A percentile compares a stretch with the other conserved stretches of the same genome.
Evolutionary conservation across 2,113 vertebrate species (phyloP).

Genomic region (Anas platyrhynchos): DNA sequence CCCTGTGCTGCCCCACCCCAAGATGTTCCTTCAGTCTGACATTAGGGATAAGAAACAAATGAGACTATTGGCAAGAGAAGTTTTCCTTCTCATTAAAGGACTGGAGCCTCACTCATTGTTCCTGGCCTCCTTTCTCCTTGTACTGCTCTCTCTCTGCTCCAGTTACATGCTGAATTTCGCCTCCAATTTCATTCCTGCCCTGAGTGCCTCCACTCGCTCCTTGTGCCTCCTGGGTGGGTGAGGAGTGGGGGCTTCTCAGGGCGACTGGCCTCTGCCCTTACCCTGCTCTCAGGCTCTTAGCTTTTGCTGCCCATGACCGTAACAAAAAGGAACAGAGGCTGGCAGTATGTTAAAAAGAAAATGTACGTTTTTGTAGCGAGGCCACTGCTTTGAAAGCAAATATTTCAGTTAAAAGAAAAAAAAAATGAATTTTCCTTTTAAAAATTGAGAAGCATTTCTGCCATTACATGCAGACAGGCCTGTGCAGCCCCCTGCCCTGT

Average conservation of each 20-base stretch:
- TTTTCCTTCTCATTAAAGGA: slow-evolving; percentile 14
- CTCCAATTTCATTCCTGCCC: background rate
- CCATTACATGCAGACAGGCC: background rate
- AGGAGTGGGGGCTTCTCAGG: accelerated
- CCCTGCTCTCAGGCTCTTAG: background rate
- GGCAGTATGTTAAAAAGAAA: background rate
- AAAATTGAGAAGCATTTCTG: background rate
- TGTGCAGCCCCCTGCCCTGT: background rate
- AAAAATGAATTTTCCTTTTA: background rate
- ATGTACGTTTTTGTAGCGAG: background rate
- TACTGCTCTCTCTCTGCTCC: background rate
- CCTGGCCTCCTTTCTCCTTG: background rate
- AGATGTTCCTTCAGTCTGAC: background rate
- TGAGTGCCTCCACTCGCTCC: background rate
- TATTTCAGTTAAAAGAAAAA: background rate
- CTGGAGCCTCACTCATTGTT: background rate
- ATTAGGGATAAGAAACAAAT: background rate
- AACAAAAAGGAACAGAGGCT: background rate
- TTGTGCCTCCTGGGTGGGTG: background rate
- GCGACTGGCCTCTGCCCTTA: background rate
- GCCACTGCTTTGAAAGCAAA: background rate
- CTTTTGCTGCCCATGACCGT: background rate
- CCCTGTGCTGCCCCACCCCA: background rate
- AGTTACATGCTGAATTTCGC: background rate
- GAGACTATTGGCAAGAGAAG: background rate